Conservation (phyloP, 2,113 vertebrate genomes). For the Terrapene triunguis region DNA sequence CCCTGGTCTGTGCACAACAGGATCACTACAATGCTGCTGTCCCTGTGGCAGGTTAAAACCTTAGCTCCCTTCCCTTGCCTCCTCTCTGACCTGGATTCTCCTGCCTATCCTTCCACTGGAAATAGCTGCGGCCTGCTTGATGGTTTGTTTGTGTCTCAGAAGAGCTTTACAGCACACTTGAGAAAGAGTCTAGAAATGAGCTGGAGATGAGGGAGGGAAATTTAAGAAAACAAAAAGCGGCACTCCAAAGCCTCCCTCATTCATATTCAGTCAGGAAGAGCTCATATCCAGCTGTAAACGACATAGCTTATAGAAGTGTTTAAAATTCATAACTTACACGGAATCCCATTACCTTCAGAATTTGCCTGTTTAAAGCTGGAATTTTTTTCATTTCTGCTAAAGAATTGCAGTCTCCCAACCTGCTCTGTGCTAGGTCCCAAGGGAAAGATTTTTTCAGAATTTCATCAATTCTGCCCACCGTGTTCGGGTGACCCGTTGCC, state of each 20-base stretch:
- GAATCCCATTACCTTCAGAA: constrained; percentile 61
- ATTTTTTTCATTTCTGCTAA: constrained; percentile 26
- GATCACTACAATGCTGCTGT: background rate
- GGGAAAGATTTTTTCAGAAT: constrained; percentile 2
- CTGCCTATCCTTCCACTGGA: background rate
- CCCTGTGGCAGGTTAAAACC: background rate
- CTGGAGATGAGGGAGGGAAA: constrained; percentile 20
- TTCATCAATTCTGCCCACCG: background rate
- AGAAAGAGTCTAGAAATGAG: background rate
- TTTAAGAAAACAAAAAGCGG: constrained; percentile 19
- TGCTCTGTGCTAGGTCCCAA: constrained; percentile 20
- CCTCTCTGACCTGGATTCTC: background rate
- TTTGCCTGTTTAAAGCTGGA: constrained; percentile 43
- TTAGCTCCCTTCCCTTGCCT: background rate
- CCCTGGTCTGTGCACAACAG: constrained; percentile 18
- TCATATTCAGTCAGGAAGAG: constrained; percentile 11
- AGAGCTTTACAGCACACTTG: constrained; percentile 20
- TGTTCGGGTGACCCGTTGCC: background rate
- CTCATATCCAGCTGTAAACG: constrained; percentile 49
- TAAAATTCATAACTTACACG: constrained; percentile 70
- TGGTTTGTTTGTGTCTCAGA: background rate
- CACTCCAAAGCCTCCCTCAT: constrained; percentile 21
- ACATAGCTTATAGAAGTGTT: constrained; percentile 51
- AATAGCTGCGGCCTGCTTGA: background rate
- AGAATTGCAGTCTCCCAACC: constrained; percentile 16